Conservation (phyloP, 2,888 invertebrate genomes). For the Pasiphila rectangulata region DNA sequence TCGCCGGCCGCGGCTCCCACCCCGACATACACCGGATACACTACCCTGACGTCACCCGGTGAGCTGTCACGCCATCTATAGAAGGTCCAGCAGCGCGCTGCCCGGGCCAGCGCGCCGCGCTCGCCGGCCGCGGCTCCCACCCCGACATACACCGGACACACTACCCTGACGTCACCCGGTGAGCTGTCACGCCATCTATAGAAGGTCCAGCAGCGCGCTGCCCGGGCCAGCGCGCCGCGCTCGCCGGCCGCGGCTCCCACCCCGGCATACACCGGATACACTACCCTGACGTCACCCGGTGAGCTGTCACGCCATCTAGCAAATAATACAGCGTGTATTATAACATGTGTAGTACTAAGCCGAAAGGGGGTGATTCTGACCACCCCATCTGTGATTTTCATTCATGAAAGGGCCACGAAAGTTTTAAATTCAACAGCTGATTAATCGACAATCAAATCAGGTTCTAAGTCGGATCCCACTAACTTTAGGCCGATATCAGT, state of each 20-base stretch:
- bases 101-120: conserved; percentile 46
- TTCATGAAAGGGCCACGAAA: no score
- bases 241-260: conserved; percentile 84
- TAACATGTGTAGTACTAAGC: no score
- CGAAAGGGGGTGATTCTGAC: no score
- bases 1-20: conserved; percentile 84
- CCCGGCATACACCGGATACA: conserved; percentile 86
- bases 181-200: conserved; percentile 51
- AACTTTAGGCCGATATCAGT: no score
- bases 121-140: conserved; percentile 84
- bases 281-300: conserved; percentile 82
- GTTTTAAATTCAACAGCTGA: no score
- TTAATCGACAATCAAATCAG: no score
- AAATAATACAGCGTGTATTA: not conserved
- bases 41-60: conserved; percentile 82
- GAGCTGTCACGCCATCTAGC: not conserved
- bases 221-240: conserved; percentile 46
- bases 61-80: conserved; percentile 51
- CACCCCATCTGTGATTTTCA: no score
- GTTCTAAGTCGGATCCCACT: no score
- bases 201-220: conserved; percentile 84
- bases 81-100: conserved; percentile 84
- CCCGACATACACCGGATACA: conserved; percentile 86
- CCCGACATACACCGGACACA: conserved; percentile 86
- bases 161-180: conserved; percentile 82